Conservation (phyloP, 2,888 invertebrate genomes). For the Mechanitis mazaeus region DNA sequence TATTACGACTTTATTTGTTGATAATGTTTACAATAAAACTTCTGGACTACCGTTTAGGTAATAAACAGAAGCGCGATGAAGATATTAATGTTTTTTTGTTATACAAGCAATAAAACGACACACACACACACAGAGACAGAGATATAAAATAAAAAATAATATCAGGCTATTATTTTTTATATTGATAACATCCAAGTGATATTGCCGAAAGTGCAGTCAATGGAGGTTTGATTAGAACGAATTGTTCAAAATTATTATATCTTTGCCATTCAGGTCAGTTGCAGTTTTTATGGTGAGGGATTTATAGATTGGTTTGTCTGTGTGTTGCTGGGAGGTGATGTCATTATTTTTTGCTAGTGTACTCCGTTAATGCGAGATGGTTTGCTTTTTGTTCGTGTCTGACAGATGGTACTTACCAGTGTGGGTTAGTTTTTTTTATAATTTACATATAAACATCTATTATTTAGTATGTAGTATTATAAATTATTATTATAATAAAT, state of each 20-base stretch:
- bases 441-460: conserved; percentile 41
- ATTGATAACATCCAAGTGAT: no score
- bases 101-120: not conserved
- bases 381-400: conserved; percentile 61
- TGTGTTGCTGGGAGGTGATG: conserved; percentile 46
- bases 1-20: not conserved
- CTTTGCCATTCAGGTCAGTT: no score
- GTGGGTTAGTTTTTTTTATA: conserved; percentile 41
- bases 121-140: not conserved
- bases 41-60: not conserved
- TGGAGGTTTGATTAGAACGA: no score
- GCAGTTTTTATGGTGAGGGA: no score
- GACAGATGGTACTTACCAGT: conserved; percentile 52
- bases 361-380: conserved; percentile 58
- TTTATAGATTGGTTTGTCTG: no score
- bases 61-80: conserved; percentile 7
- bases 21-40: conserved; percentile 7
- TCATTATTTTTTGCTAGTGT: conserved; percentile 58
- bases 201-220: no score
- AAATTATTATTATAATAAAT: no score
- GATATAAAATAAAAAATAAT: not conserved
- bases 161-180: not conserved
- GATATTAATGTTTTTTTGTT: not conserved
- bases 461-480: no score
- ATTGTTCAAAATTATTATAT: no score